Percentiles rank a stretch among this genome's conserved stretches.
phyloP scores from a whole-genome alignment of 1,140 invertebrate species.

The Adelges cooleyi region DNA sequence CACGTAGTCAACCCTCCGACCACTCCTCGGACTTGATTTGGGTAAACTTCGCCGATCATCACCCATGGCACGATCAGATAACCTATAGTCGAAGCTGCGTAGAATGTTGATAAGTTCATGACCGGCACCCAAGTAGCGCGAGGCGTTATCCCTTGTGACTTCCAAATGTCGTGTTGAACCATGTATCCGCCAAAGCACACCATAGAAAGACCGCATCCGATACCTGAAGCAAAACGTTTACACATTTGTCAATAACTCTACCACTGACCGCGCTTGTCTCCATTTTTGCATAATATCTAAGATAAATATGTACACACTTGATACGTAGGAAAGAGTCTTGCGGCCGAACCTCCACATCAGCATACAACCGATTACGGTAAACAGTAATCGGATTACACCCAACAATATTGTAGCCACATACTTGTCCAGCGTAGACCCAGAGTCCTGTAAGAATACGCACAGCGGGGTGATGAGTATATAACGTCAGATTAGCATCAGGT shows the following conservation, averaged over 20 bases:
- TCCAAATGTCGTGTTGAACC: slow-evolving; percentile 41
- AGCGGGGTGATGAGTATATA: no score
- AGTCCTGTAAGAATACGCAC: slow-evolving; percentile 41
- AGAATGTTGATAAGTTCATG: slow-evolving; percentile 49
- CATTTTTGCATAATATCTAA: background rate
- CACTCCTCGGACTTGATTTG: slow-evolving; percentile 50
- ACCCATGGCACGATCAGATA: slow-evolving; percentile 60
- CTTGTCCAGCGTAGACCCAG: slow-evolving; percentile 49
- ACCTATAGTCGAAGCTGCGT: slow-evolving; percentile 50
- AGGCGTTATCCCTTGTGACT: slow-evolving; percentile 35
- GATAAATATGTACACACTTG: slow-evolving; percentile 38
- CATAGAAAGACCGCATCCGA: slow-evolving; percentile 54
- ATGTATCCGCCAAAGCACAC: slow-evolving; percentile 48
- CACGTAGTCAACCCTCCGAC: slow-evolving; percentile 55
- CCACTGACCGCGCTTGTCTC: background rate
- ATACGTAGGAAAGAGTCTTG: slow-evolving; percentile 55
- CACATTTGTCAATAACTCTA: background rate
- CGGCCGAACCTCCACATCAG: slow-evolving; percentile 50
- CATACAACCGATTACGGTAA: slow-evolving; percentile 50
- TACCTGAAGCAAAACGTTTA: slow-evolving; percentile 37
- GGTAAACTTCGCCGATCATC: slow-evolving; percentile 61
- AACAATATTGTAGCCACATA: slow-evolving; percentile 54
- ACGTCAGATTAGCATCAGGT: background rate
- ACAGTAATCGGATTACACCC: slow-evolving; percentile 49
- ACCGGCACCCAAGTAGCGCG: slow-evolving; percentile 51